phyloP scores from a whole-genome alignment of 2,888 invertebrate species.

The Allolobophora icterica region DNA sequence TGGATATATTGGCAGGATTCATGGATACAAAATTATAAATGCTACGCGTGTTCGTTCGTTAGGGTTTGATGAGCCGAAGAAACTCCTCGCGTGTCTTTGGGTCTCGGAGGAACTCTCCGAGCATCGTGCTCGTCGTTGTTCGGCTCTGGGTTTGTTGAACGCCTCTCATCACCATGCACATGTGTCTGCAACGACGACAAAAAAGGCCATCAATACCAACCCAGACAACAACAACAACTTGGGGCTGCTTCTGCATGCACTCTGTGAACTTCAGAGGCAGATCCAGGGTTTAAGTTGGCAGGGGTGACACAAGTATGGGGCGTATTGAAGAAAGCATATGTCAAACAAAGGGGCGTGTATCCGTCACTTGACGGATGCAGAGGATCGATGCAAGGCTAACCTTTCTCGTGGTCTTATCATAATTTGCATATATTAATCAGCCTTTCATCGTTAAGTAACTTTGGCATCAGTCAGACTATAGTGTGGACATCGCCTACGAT shows the following conservation, averaged over 20 bases:
- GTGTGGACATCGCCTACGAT: too few species aligned
- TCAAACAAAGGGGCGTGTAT: too few species aligned
- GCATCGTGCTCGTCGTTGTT: slow-evolving; percentile 97
- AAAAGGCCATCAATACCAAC: not conserved
- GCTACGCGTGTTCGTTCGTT: not conserved
- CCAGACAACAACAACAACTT: not conserved
- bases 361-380: too few species aligned
- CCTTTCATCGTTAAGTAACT: too few species aligned
- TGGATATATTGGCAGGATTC: too few species aligned
- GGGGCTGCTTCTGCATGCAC: not conserved
- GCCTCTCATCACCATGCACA: slow-evolving; percentile 99
- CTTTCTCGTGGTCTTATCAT: too few species aligned
- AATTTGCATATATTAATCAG: too few species aligned
- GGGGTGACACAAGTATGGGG: too few species aligned
- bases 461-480: too few species aligned
- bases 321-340: too few species aligned
- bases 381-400: too few species aligned
- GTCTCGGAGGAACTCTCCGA: slow-evolving; percentile 90
- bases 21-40: not conserved
- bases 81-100: slow-evolving; percentile 83
- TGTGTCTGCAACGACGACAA: slow-evolving; percentile 75
- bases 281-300: not conserved
- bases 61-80: slow-evolving; percentile 75
- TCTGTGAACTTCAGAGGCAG: not conserved
- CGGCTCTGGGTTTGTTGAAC: slow-evolving; percentile 99